Evolutionary conservation across 2,888 invertebrate genomes (phyloP).

Genomic region (Thumatha senex): DNA sequence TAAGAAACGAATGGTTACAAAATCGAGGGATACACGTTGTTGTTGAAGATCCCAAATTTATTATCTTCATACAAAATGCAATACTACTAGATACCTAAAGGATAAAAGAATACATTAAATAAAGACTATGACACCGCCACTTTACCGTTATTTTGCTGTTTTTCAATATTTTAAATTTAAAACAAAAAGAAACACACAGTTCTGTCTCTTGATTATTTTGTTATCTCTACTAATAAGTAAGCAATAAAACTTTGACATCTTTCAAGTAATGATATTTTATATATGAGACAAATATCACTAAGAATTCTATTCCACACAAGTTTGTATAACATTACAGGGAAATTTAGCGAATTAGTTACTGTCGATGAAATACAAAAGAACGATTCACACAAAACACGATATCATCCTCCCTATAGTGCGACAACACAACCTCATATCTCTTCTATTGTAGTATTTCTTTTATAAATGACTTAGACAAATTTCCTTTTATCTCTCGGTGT

Average conservation of each 20-base stretch:
- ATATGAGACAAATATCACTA: neutral
- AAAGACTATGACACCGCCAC: no score
- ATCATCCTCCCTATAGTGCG: slow-evolving; percentile 1
- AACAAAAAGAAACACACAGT: no score
- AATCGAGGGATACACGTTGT: no score
- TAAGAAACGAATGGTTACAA: no score
- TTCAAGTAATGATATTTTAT: neutral
- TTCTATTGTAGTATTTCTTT: slow-evolving; percentile 28
- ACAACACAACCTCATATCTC: slow-evolving; percentile 18
- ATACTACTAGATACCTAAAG: no score
- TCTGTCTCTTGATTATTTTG: no score
- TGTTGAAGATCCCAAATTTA: no score
- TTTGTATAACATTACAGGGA: neutral
- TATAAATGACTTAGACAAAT: slow-evolving; percentile 26
- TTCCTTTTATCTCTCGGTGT: slow-evolving; percentile 9
- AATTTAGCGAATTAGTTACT: slow-evolving; percentile 27
- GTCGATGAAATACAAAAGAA: slow-evolving; percentile 23
- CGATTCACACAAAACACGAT: slow-evolving; percentile 18
- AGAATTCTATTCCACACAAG: neutral
- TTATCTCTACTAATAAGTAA: no score
- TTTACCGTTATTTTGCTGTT: no score
- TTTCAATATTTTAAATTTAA: no score
- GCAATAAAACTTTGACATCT: neutral
- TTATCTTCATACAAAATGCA: no score
- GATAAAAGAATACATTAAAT: no score